Evolutionary conservation across 1,140 invertebrate species (phyloP).

Genomic region (Bombus turneri): DNA sequence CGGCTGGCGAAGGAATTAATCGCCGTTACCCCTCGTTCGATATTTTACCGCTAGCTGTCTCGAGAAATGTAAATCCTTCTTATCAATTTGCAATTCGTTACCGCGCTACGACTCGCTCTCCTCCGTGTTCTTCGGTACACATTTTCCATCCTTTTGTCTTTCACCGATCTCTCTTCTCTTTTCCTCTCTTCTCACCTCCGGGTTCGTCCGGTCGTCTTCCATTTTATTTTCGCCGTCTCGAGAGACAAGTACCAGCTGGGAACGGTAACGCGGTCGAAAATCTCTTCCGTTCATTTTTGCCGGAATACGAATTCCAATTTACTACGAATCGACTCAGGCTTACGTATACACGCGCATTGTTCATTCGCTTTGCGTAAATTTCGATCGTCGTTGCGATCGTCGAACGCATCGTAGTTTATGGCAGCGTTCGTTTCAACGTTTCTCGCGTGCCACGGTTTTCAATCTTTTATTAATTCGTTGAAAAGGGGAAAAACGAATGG

Average conservation of each 20-base stretch:
- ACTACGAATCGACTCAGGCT: no score
- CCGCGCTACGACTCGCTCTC: constrained; percentile 41
- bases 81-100: constrained; percentile 79
- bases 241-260: constrained; percentile 70
- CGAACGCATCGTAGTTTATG: background rate
- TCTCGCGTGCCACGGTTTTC: background rate
- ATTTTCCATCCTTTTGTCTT: background rate
- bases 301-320: background rate
- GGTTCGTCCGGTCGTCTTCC: background rate
- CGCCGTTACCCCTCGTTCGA: constrained; percentile 35
- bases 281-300: constrained; percentile 41
- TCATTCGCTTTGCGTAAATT: background rate
- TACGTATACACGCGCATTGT: background rate
- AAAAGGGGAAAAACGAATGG: background rate
- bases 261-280: constrained; percentile 44
- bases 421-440: background rate
- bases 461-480: no score
- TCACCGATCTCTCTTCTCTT: background rate
- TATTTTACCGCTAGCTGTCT: constrained; percentile 31
- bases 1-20: background rate
- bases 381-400: background rate
- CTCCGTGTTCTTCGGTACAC: background rate
- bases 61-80: constrained; percentile 74
- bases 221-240: constrained; percentile 55
- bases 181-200: background rate